Evolutionary conservation across 1,140 invertebrate species (phyloP).

Genomic region (Zophobas atratus): DNA sequence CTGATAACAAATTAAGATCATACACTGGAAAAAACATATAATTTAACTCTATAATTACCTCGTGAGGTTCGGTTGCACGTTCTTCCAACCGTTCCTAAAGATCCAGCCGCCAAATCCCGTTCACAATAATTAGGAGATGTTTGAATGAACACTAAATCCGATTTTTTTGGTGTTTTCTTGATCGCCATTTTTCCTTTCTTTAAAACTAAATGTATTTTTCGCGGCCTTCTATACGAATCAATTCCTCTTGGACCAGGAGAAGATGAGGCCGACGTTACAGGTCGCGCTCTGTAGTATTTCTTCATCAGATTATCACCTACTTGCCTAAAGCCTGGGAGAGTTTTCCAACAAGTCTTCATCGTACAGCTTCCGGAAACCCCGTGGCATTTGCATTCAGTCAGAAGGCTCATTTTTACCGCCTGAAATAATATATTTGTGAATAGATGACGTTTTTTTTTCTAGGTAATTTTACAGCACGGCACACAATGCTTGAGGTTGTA

Average conservation of each 20-base stretch:
- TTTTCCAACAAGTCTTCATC: slow-evolving; percentile 95
- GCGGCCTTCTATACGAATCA: slow-evolving; percentile 47
- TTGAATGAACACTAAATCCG: slow-evolving; percentile 91
- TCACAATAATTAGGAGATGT: slow-evolving; percentile 95
- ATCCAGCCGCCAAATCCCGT: slow-evolving; percentile 80
- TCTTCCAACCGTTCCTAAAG: slow-evolving; percentile 88
- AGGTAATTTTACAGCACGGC: slow-evolving; percentile 18
- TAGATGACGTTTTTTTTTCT: neutral
- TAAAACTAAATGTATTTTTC: slow-evolving; percentile 61
- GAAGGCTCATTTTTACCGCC: slow-evolving; percentile 87
- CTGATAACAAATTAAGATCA: slow-evolving; percentile 67
- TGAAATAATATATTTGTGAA: slow-evolving; percentile 68
- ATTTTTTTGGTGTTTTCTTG: slow-evolving; percentile 77
- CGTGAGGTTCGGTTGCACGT: slow-evolving; percentile 87
- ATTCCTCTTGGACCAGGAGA: slow-evolving; percentile 67
- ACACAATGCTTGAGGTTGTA: slow-evolving; percentile 9
- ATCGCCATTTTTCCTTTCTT: slow-evolving; percentile 64
- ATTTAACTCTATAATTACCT: slow-evolving; percentile 69
- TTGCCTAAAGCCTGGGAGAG: slow-evolving; percentile 86
- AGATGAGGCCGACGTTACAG: slow-evolving; percentile 75
- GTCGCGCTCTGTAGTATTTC: slow-evolving; percentile 87
- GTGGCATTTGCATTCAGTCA: slow-evolving; percentile 95
- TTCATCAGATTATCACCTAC: slow-evolving; percentile 88
- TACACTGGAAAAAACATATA: too few relatives aligned
- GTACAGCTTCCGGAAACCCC: slow-evolving; percentile 97